phyloP scores from a whole-genome alignment of 2,888 invertebrate species.

The Microchrysa polita region DNA sequence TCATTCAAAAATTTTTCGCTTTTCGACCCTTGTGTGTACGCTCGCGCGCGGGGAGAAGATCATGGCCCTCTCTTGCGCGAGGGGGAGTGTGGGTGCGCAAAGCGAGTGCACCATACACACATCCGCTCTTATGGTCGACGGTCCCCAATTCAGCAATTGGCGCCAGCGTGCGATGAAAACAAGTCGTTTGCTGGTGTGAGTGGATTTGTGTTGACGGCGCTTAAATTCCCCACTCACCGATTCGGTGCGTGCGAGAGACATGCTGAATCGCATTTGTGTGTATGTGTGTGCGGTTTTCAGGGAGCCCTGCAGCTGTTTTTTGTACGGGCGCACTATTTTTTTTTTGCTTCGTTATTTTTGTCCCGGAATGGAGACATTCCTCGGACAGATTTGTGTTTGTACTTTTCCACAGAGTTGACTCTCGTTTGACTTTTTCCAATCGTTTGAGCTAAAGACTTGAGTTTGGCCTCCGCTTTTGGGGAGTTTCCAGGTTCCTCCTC shows the following conservation, averaged over 20 bases:
- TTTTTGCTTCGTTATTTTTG: conserved; percentile 31
- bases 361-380: conserved; percentile 38
- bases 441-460: neutral
- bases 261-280: neutral
- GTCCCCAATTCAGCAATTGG: conserved; percentile 17
- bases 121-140: neutral
- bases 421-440: neutral
- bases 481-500: too few species aligned
- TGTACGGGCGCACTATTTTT: neutral
- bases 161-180: conserved; percentile 23
- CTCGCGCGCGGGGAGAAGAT: too few species aligned
- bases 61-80: neutral
- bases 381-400: conserved; percentile 15
- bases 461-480: too few species aligned
- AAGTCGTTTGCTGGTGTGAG: neutral
- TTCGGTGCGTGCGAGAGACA: conserved; percentile 1
- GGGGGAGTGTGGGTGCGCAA: conserved; percentile 29
- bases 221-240: neutral
- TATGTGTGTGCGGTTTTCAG: conserved; percentile 20
- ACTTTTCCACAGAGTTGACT: neutral
- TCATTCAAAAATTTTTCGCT: too few species aligned
- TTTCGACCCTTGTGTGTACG: too few species aligned
- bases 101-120: neutral
- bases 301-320: conserved; percentile 43
- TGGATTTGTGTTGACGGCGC: neutral